phyloP scores from a whole-genome alignment of 2,113 vertebrate species.

The Xenopus borealis region DNA sequence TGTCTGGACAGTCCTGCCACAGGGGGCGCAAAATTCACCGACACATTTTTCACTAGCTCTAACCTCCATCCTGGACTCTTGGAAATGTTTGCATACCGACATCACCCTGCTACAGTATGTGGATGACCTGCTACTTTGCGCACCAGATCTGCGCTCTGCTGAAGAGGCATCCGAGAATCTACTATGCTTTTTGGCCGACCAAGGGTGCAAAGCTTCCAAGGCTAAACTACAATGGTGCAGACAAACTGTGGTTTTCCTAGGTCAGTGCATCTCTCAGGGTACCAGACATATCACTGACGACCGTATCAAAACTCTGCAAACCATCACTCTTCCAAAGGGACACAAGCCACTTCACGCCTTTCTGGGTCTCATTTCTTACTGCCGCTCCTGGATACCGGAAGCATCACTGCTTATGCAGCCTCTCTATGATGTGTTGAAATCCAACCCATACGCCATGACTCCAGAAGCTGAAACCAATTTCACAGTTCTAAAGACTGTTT shows the following conservation, averaged over 20 bases:
- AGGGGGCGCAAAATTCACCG: constrained; percentile 1
- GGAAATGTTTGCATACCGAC: background rate
- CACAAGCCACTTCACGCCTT: no score
- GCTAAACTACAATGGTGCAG: background rate
- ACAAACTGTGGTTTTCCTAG: background rate
- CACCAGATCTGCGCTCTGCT: no score
- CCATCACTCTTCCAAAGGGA: background rate
- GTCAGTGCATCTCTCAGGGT: background rate
- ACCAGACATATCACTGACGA: background rate
- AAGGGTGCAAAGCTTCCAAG: background rate
- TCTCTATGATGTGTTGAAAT: background rate
- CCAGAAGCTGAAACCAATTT: background rate
- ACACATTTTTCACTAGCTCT: background rate
- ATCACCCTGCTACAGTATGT: background rate
- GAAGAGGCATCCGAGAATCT: background rate
- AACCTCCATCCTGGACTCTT: background rate
- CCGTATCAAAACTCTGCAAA: background rate
- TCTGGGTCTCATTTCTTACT: background rate
- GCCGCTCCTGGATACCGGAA: background rate
- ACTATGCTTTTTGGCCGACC: background rate
- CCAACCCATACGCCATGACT: no score
- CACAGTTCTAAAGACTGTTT: background rate
- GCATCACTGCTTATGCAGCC: background rate
- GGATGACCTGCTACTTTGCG: background rate
- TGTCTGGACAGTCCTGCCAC: no score